Percentiles rank a stretch among this genome's conserved stretches.
phyloP scores from a whole-genome alignment of 1,140 invertebrate species.

The Diachasmimorpha longicaudata region DNA sequence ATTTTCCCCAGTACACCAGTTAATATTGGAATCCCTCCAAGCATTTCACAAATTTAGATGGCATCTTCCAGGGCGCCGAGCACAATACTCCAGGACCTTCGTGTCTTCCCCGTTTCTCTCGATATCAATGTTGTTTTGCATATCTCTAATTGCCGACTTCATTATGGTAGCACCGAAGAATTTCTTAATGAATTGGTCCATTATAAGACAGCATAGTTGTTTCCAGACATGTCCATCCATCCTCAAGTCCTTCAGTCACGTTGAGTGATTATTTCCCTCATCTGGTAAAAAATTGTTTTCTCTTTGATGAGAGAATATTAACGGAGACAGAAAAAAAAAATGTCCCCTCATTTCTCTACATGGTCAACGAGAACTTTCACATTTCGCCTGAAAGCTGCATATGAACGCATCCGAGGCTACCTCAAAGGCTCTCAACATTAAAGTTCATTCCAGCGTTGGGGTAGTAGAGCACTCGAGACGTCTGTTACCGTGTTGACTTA shows the following conservation, averaged over 20 bases:
- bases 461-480: constrained; percentile 21
- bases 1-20: not conserved
- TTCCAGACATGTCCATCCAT: not conserved
- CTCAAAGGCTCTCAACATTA: constrained; percentile 12
- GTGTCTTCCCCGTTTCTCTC: not conserved
- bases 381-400: constrained; percentile 8
- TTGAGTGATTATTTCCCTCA: not conserved
- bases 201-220: constrained; percentile 13
- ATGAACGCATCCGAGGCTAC: constrained; percentile 12
- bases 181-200: constrained; percentile 23
- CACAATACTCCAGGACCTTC: not conserved
- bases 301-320: not conserved
- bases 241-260: not conserved
- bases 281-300: not conserved
- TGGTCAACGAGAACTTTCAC: not conserved
- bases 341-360: not conserved
- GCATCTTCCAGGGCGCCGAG: constrained; percentile 5
- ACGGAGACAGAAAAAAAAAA: not conserved
- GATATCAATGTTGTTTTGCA: constrained; percentile 24
- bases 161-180: constrained; percentile 19
- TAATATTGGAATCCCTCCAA: constrained; percentile 29
- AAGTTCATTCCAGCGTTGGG: not conserved
- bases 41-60: constrained; percentile 24
- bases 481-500: constrained; percentile 24
- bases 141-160: constrained; percentile 28